A percentile compares a stretch with the other conserved stretches of the same genome.
phyloP scores from a whole-genome alignment of 1,140 invertebrate species.

The Drosophila pachea region DNA sequence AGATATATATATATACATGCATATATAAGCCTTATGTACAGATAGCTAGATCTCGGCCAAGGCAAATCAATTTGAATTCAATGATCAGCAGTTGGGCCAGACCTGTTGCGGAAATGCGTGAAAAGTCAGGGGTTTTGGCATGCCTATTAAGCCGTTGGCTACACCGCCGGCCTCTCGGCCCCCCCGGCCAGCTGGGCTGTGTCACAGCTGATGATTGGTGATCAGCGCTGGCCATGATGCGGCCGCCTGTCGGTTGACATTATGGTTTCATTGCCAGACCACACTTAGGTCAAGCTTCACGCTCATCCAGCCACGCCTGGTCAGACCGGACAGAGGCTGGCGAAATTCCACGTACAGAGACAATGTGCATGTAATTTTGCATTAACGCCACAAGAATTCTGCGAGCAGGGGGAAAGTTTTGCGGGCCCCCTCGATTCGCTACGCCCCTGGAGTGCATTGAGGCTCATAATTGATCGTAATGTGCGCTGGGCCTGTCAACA shows the following conservation, averaged over 20 bases:
- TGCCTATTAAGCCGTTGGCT: constrained; percentile 1
- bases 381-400: constrained; percentile 72
- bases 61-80: constrained; percentile 10
- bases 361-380: constrained; percentile 73
- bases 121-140: constrained; percentile 6
- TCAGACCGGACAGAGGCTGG: constrained; percentile 14
- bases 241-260: constrained; percentile 66
- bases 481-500: constrained; percentile 67
- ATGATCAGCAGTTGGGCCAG: constrained; percentile 1
- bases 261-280: constrained; percentile 76
- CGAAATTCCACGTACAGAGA: constrained; percentile 64
- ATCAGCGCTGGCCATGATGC: constrained; percentile 33
- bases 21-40: neutral
- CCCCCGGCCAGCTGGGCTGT: neutral
- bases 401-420: constrained; percentile 32
- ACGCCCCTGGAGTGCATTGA: constrained; percentile 66
- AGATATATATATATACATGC: neutral
- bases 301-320: constrained; percentile 49
- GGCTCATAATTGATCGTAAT: constrained; percentile 77
- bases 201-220: constrained; percentile 41
- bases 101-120: constrained; percentile 1
- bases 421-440: constrained; percentile 48
- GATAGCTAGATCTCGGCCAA: neutral
- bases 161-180: neutral
- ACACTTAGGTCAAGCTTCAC: constrained; percentile 69